Conservation (phyloP, 2,888 invertebrate genomes). For the Trachelus troglodyta region DNA sequence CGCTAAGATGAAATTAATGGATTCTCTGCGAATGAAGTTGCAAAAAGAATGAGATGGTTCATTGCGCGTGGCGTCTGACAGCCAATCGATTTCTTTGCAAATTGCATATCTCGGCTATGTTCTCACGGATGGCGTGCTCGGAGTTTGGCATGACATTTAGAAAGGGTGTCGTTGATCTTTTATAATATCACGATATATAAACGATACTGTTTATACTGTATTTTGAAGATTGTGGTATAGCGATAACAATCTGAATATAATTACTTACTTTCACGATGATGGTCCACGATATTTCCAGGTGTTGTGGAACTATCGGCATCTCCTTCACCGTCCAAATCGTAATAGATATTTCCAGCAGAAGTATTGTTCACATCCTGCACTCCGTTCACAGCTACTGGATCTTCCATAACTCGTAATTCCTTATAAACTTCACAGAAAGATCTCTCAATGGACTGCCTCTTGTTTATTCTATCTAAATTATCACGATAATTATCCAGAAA, state of each 20-base stretch:
- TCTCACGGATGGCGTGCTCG: neutral
- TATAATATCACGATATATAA: neutral
- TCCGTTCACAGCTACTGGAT: slow-evolving; percentile 47
- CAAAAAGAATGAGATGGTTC: neutral
- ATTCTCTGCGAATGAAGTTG: neutral
- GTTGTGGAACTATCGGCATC: slow-evolving; percentile 61
- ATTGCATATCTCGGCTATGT: neutral
- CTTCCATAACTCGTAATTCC: slow-evolving; percentile 44
- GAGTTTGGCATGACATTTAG: neutral
- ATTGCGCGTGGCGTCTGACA: neutral
- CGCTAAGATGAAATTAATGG: neutral
- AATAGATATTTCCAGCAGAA: slow-evolving; percentile 37
- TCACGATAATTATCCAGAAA: neutral
- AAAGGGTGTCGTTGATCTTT: neutral
- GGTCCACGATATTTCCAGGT: slow-evolving; percentile 48
- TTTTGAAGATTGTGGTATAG: neutral
- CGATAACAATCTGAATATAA: neutral
- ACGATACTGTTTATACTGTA: neutral
- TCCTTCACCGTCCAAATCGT: slow-evolving; percentile 54
- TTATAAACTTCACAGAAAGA: neutral
- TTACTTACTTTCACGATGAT: slow-evolving; percentile 56
- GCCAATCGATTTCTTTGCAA: neutral
- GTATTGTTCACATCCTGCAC: slow-evolving; percentile 44
- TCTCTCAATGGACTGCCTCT: neutral
- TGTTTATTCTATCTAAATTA: neutral